Evolutionary conservation across 2,113 vertebrate genomes (phyloP).

Genomic region (Etia nguti): DNA sequence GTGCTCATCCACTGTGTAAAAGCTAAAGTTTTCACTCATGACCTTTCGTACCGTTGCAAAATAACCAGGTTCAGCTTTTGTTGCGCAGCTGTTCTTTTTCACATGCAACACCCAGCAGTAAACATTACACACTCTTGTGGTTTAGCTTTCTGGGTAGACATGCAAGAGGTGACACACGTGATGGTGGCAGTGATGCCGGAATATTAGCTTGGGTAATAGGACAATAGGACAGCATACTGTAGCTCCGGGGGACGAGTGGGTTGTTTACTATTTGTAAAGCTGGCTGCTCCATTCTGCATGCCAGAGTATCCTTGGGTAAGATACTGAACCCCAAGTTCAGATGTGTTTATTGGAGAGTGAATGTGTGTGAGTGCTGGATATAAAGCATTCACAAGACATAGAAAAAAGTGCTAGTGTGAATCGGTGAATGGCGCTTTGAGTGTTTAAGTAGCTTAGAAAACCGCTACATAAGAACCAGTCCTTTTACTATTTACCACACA

Average conservation of each 20-base stretch:
- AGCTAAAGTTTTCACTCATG: background rate
- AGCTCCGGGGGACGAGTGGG: background rate
- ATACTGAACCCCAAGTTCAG: background rate
- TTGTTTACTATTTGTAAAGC: too few species aligned
- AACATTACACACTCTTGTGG: accelerated
- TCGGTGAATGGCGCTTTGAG: background rate
- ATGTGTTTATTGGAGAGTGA: background rate
- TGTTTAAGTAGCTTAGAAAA: too few species aligned
- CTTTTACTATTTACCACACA: too few species aligned
- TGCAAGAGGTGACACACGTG: background rate
- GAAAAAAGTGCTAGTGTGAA: background rate
- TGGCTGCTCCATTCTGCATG: too few species aligned
- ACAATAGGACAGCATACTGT: background rate
- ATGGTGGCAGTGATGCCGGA: background rate
- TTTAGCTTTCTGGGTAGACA: background rate
- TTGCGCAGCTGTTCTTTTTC: background rate
- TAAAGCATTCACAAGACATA: background rate
- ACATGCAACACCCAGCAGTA: background rate
- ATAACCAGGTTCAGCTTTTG: background rate
- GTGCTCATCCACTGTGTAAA: background rate
- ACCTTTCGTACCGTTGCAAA: background rate
- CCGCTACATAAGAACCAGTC: too few species aligned
- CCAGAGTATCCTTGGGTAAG: background rate
- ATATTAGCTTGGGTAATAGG: background rate
- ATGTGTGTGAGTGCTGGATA: background rate